phyloP scores from a whole-genome alignment of 2,113 vertebrate species.

The Chloropsis cyanopogon region DNA sequence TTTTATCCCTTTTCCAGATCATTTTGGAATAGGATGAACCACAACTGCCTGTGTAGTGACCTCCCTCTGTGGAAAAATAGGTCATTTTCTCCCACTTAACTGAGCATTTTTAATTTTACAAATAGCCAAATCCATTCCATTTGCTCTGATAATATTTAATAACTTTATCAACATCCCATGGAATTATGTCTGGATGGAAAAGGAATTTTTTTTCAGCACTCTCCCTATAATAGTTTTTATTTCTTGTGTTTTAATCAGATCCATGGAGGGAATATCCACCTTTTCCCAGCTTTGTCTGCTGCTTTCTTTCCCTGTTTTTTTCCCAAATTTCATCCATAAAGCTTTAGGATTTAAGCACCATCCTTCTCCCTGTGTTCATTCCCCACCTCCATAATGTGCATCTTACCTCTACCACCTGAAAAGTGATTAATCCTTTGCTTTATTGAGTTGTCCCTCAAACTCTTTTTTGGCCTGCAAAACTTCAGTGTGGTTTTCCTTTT shows the following conservation, averaged over 20 bases:
- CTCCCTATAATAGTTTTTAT: not conserved
- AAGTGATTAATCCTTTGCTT: not conserved
- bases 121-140: not conserved
- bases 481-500: not conserved
- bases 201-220: not conserved
- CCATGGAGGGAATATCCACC: accelerated
- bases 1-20: not conserved
- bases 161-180: not conserved
- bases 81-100: not conserved
- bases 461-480: not conserved
- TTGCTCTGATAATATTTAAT: not conserved
- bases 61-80: not conserved
- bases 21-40: not conserved
- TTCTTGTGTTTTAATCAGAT: not conserved
- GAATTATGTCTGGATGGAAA: not conserved
- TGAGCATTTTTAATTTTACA: not conserved
- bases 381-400: not conserved
- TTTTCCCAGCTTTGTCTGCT: accelerated
- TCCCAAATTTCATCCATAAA: not conserved
- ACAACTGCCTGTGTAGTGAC: not conserved
- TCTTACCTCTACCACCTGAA: not conserved
- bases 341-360: not conserved
- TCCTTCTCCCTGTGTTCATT: not conserved
- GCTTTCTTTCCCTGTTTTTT: not conserved
- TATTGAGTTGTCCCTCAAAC: not conserved